These are phyloP conservation scores for Cantharis rustica DNA, from an alignment of 2,888 invertebrate genomes.

Conservation along the genomic window DNA sequence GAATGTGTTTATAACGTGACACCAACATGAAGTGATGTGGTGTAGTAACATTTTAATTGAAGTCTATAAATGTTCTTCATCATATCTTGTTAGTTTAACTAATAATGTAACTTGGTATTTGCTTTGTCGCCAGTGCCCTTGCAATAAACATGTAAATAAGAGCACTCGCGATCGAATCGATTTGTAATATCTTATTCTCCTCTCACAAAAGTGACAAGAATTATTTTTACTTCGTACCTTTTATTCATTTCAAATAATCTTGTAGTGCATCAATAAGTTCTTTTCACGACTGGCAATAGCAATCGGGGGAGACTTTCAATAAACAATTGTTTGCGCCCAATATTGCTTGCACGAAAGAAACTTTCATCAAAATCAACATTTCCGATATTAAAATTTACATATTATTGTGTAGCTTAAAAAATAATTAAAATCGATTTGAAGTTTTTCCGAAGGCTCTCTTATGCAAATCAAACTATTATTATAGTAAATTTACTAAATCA, in stretches of 20 bases:
- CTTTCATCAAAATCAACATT: not conserved
- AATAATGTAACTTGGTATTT: not conserved
- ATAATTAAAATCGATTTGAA: not conserved
- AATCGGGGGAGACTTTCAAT: not conserved
- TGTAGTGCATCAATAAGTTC: not conserved
- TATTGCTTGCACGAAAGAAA: not conserved
- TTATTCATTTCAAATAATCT: not conserved
- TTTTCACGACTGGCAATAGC: not conserved
- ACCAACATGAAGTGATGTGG: slow-evolving; percentile 20
- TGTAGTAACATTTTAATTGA: slow-evolving; percentile 15
- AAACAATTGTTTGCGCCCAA: not conserved
- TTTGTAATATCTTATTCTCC: too few relatives aligned
- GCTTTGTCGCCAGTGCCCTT: not conserved
- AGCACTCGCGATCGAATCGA: not conserved
- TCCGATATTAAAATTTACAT: not conserved
- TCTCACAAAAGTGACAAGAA: not conserved
- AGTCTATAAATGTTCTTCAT: slow-evolving; percentile 13
- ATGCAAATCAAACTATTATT: not conserved
- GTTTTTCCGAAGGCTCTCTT: not conserved
- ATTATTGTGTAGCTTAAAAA: not conserved
- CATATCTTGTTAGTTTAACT: not conserved
- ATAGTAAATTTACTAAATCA: not conserved
- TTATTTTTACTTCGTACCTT: not conserved
- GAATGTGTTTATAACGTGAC: slow-evolving; percentile 25
- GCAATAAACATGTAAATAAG: not conserved